These are phyloP conservation scores for Liasis olivaceus DNA, from an alignment of 2,797 vertebrate species.

Conservation along the genomic window DNA sequence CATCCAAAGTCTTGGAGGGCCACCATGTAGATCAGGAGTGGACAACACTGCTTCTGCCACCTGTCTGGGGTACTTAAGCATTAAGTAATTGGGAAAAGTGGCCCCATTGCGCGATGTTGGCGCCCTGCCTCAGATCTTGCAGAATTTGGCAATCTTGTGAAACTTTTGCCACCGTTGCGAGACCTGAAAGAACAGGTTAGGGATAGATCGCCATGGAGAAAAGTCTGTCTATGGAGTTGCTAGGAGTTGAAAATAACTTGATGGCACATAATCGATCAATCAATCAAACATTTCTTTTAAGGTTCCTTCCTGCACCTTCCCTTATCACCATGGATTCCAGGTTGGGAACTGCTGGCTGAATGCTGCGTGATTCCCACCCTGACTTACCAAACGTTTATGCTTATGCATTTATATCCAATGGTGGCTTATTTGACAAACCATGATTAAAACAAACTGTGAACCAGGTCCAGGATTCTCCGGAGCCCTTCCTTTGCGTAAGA, in stretches of 20 bases:
- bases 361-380: neutral
- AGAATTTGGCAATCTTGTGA: neutral
- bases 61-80: neutral
- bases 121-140: neutral
- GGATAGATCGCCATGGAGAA: neutral
- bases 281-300: neutral
- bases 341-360: neutral
- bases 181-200: neutral
- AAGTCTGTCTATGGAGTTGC: neutral
- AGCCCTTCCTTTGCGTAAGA: neutral
- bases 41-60: neutral
- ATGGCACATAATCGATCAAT: neutral
- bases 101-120: neutral
- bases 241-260: neutral
- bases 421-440: neutral
- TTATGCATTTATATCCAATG: too few relatives aligned
- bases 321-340: neutral
- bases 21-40: too few relatives aligned
- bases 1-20: too few relatives aligned
- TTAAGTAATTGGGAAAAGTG: neutral
- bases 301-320: neutral
- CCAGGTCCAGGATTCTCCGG: neutral
- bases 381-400: neutral
- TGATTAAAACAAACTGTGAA: neutral
- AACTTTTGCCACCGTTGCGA: neutral